These are phyloP conservation scores for Astur gentilis DNA, from an alignment of 2,113 vertebrate species.

Conservation along the genomic window DNA sequence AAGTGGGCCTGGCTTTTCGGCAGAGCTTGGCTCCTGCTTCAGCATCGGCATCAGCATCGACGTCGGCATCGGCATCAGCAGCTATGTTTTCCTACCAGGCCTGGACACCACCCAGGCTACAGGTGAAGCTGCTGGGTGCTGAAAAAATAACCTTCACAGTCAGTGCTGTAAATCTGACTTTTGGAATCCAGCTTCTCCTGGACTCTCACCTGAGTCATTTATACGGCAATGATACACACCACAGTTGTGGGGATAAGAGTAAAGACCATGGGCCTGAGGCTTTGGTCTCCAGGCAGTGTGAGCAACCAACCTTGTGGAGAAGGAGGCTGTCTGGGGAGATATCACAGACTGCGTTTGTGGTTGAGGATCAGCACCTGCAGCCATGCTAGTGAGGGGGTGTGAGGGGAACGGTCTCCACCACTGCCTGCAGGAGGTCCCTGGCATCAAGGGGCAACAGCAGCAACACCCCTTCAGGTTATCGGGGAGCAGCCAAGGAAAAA, in stretches of 20 bases:
- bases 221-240: rapidly evolving
- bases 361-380: not conserved
- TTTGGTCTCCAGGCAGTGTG: not conserved
- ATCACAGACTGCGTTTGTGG: not conserved
- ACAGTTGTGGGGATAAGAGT: not conserved
- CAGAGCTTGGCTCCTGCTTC: not conserved
- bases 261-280: not conserved
- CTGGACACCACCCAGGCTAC: not conserved
- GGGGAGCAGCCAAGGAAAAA: not conserved
- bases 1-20: not conserved
- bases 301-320: not conserved
- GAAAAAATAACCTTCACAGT: not conserved
- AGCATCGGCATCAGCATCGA: not conserved
- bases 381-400: rapidly evolving
- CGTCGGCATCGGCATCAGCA: not conserved
- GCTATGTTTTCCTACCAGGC: not conserved
- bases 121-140: not conserved
- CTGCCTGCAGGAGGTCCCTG: not conserved
- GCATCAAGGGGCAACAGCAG: not conserved
- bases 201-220: not conserved
- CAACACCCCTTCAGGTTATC: not conserved
- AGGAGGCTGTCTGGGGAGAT: not conserved
- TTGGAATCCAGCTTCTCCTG: not conserved
- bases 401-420: not conserved
- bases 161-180: not conserved